A percentile compares a stretch with the other conserved stretches of the same genome.
phyloP scores from a whole-genome alignment of 2,113 vertebrate species.

The Harpagus bidentatus region DNA sequence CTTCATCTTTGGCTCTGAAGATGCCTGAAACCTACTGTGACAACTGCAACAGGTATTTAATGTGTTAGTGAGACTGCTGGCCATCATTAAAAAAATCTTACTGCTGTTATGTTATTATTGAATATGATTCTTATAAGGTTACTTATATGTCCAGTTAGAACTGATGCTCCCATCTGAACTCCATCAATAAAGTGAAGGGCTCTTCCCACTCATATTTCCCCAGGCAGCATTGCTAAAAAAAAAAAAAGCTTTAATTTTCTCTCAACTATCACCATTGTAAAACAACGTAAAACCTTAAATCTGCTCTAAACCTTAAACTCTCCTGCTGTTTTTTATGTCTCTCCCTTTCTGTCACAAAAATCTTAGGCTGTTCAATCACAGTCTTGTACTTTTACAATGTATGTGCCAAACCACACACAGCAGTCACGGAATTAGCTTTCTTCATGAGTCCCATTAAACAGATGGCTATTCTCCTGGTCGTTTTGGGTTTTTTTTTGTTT shows the following conservation, averaged over 20 bases:
- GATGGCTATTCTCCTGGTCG: neutral
- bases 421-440: neutral
- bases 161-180: neutral
- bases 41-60: neutral
- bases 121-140: neutral
- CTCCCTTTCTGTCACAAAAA: conserved; percentile 1
- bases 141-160: neutral
- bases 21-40: neutral
- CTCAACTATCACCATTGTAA: neutral
- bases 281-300: neutral
- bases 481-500: neutral
- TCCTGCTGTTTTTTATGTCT: neutral
- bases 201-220: neutral
- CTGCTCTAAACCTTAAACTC: neutral
- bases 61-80: neutral
- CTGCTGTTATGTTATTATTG: neutral
- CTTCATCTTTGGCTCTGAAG: neutral
- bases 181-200: neutral
- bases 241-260: neutral
- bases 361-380: neutral
- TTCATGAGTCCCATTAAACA: neutral
- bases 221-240: neutral
- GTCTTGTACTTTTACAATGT: neutral
- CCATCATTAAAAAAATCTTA: neutral
- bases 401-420: neutral